Base-by-base conservation (phyloP, 2,888 invertebrate species). In the Argyra leucocephala region DNA sequence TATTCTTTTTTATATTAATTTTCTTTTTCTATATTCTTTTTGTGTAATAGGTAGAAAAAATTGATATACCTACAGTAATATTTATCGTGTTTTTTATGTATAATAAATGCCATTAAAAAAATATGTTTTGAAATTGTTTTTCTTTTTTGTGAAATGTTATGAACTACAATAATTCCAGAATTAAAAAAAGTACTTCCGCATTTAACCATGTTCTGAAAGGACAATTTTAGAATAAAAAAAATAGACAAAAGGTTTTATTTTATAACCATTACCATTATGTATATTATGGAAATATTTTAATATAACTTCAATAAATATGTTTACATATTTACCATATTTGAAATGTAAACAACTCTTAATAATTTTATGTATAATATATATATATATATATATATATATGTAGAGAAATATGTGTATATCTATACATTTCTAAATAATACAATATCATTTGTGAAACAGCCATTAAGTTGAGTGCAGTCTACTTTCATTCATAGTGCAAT, bases 11-110 rank as follows among this genome's bases (percentile, higher is more conserved):
- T 31, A 31, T 10, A 10, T 31, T 31, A 31, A 26, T 26, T 26
- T 26, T 26, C 26, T 31, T 7, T 31, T 31, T 31, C 7, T 31
- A 12, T 31, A 10, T 7, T 31, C 10, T 10, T n/a, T 48, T 18
- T 48, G 48, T 48, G 5, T 3, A 37, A 18, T 48, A 48, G 48
- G 48, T 48, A 48, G 48, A 48, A 1, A 3, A n/a, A 48, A 48
- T 48, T n/a, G 1, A 48, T 48, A 18, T 48, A 48, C n/a, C n/a
- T 48, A 48, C 9, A 48, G 2, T 48, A 48, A 18, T 31, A 48
- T 48, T 48, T 18, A n/a, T 48, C 48, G 48, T 48, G 48, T 48
- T 48, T 48, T 48, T 48, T 48, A 48, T 48, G 48, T 48, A 48
- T 12, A 48, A 48, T 18, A 12, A 18, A 48, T 48, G 18, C 18